phyloP scores from a whole-genome alignment of 2,797 vertebrate species.

The Melanotaenia nigrans region DNA sequence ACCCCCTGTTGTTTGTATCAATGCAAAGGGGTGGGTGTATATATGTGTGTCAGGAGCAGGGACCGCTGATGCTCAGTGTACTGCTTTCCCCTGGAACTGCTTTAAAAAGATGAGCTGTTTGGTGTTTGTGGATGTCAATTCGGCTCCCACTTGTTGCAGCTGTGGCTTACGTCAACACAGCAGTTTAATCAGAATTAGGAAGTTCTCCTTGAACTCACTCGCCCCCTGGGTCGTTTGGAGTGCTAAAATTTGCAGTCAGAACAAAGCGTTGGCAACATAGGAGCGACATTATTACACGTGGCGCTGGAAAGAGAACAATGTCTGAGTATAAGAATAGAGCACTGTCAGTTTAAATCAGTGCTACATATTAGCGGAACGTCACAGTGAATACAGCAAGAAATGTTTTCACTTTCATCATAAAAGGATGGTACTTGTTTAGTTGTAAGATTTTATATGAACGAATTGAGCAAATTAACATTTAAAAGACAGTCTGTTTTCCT shows the following conservation, averaged over 20 bases:
- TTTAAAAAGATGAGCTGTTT: constrained; percentile 53
- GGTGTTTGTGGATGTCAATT: constrained; percentile 49
- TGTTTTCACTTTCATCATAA: constrained; percentile 33
- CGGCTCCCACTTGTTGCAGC: constrained; percentile 67
- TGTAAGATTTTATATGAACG: constrained; percentile 1
- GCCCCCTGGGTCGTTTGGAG: constrained; percentile 65
- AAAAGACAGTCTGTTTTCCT: background rate
- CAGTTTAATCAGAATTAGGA: constrained; percentile 76
- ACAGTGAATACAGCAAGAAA: constrained; percentile 19
- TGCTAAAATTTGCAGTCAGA: constrained; percentile 68
- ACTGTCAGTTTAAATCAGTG: constrained; percentile 53
- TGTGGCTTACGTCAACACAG: constrained; percentile 56
- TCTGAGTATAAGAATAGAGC: constrained; percentile 45
- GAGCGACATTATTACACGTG: constrained; percentile 44
- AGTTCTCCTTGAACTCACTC: constrained; percentile 73
- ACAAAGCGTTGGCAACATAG: constrained; percentile 63
- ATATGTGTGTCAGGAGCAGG: background rate
- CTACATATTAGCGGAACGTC: constrained; percentile 23
- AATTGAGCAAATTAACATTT: background rate
- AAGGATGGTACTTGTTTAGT: constrained; percentile 2
- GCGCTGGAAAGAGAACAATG: constrained; percentile 49
- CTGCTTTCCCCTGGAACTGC: constrained; percentile 42
- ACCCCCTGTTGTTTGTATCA: constrained; percentile 55
- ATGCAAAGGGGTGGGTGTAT: constrained; percentile 6
- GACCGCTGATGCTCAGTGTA: constrained; percentile 19